A percentile compares a stretch with the other conserved stretches of the same genome.
Evolutionary conservation across 2,113 vertebrate species (phyloP).

Genomic region (Scopus umbretta): DNA sequence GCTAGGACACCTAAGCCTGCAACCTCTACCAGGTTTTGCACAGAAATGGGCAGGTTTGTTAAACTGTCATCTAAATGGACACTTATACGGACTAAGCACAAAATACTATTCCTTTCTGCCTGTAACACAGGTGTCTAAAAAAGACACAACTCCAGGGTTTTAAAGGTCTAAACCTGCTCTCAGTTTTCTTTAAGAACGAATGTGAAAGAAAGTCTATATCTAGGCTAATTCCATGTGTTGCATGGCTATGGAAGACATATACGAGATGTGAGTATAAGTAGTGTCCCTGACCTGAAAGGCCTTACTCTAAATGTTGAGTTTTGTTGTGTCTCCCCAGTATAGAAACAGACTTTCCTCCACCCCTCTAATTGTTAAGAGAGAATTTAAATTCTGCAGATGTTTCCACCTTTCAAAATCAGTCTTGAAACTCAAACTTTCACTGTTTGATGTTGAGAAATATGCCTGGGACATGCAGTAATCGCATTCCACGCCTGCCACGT

Average conservation of each 20-base stretch:
- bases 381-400: background rate
- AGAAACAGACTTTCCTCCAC: background rate
- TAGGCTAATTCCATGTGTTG: background rate
- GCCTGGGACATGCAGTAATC: background rate
- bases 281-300: background rate
- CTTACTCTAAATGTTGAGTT: background rate
- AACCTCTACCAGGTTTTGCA: background rate
- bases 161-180: background rate
- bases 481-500: background rate
- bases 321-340: background rate
- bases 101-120: background rate
- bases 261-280: background rate
- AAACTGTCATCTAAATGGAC: background rate
- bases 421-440: background rate
- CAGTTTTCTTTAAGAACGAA: background rate
- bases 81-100: background rate
- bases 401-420: background rate
- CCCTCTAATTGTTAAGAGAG: background rate
- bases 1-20: background rate
- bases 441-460: background rate
- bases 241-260: accelerated
- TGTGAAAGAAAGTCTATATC: background rate
- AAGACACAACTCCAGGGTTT: background rate
- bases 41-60: background rate
- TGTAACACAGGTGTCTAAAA: background rate